Evolutionary conservation across 2,113 vertebrate species (phyloP).

Genomic region (Pan troglodytes): NHGRI_mPanTro3-v2.1_pri NC_072421.2:141755001-141755500

Average conservation of each 20-base stretch:
- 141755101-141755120: slow-evolving; percentile 14
- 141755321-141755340: slow-evolving; percentile 30
- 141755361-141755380: background rate
- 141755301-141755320: slow-evolving; percentile 57
- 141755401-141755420: background rate
- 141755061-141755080: background rate
- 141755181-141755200: slow-evolving; percentile 5
- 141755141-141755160: background rate
- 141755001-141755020: background rate
- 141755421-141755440: background rate
- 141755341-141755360: slow-evolving; percentile 44
- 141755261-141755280: background rate
- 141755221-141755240: slow-evolving; percentile 51
- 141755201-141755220: slow-evolving; percentile 50
- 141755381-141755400: slow-evolving; percentile 38
- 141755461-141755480: background rate
- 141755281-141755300: slow-evolving; percentile 40
- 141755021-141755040: background rate
- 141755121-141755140: slow-evolving; percentile 20
- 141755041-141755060: background rate
- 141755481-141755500: background rate
- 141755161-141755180: background rate
- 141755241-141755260: background rate
- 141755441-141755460: background rate
- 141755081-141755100: slow-evolving; percentile 25